Percentiles rank a stretch among this genome's conserved stretches.
These are phyloP conservation scores for Astur gentilis DNA, from an alignment of 2,113 vertebrate species.

Conservation along the genomic window DNA sequence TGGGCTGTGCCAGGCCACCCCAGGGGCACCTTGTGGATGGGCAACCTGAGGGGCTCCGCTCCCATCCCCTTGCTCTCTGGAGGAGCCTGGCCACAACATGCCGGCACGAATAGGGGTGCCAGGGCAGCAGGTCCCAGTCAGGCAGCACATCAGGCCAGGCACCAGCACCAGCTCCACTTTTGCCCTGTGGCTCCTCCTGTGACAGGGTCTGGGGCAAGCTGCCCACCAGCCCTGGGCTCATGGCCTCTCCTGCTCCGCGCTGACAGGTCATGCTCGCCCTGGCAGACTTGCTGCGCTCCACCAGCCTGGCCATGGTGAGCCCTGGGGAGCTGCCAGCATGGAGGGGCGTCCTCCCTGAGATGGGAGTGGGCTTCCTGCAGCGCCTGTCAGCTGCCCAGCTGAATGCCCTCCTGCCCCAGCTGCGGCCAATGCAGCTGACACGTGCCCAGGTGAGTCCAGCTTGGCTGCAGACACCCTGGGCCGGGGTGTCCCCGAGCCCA, in stretches of 20 bases:
- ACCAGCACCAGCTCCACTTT: background rate
- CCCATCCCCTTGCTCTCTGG: background rate
- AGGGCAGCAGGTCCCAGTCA: background rate
- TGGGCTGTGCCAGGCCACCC: background rate
- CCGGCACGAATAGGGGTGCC: background rate
- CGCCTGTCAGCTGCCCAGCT: constrained; percentile 74
- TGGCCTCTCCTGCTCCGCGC: background rate
- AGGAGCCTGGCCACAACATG: background rate
- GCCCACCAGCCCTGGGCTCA: background rate
- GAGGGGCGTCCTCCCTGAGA: constrained; percentile 76
- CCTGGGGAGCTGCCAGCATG: constrained; percentile 69
- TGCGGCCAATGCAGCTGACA: constrained; percentile 68
- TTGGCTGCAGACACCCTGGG: background rate
- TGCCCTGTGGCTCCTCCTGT: background rate
- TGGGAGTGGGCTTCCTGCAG: constrained; percentile 80
- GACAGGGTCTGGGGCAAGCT: background rate
- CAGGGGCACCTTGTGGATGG: background rate
- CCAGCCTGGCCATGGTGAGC: constrained; percentile 70
- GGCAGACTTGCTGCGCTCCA: constrained; percentile 68
- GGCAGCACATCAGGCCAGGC: background rate
- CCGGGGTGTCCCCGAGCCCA: too few species aligned
- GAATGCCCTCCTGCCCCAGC: constrained; percentile 73
- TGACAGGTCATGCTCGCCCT: constrained; percentile 81
- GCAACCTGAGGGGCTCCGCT: background rate
- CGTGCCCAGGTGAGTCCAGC: constrained; percentile 77